These are phyloP conservation scores for Parapristionchus giblindavisi DNA, from an alignment of 2,888 invertebrate species.

Conservation along the genomic window DNA sequence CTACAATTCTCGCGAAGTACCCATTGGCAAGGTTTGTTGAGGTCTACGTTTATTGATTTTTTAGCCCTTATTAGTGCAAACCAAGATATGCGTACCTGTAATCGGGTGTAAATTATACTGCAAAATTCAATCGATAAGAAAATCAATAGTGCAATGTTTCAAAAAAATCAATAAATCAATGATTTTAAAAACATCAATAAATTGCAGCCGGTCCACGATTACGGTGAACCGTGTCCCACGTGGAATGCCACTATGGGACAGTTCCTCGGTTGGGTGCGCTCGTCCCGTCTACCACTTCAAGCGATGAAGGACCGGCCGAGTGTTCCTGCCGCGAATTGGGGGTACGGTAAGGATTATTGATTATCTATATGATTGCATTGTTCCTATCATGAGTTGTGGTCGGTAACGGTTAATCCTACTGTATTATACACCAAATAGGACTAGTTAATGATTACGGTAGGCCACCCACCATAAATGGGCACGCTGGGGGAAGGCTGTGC, in stretches of 20 bases:
- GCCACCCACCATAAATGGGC: no score
- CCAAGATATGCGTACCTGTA: no score
- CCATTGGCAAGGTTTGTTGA: slow-evolving; percentile 18
- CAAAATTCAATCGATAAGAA: no score
- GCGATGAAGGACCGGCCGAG: no score
- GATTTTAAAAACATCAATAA: background rate
- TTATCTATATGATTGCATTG: background rate
- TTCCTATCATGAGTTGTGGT: background rate
- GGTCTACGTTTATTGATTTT: no score
- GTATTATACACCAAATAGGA: no score
- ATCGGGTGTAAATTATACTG: no score
- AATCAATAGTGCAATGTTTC: no score
- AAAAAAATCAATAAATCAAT: background rate
- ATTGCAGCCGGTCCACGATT: slow-evolving; percentile 4
- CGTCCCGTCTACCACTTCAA: no score
- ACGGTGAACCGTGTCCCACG: background rate
- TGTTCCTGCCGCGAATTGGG: background rate
- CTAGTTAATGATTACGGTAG: background rate
- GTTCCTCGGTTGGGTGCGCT: slow-evolving; percentile 15
- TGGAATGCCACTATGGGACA: background rate
- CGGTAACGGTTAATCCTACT: no score
- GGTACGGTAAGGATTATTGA: slow-evolving; percentile 2
- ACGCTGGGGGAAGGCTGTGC: no score
- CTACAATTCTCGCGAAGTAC: slow-evolving; percentile 1
- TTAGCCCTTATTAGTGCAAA: no score